Conservation (phyloP, 2,113 vertebrate species). For the Zeus faber region DNA sequence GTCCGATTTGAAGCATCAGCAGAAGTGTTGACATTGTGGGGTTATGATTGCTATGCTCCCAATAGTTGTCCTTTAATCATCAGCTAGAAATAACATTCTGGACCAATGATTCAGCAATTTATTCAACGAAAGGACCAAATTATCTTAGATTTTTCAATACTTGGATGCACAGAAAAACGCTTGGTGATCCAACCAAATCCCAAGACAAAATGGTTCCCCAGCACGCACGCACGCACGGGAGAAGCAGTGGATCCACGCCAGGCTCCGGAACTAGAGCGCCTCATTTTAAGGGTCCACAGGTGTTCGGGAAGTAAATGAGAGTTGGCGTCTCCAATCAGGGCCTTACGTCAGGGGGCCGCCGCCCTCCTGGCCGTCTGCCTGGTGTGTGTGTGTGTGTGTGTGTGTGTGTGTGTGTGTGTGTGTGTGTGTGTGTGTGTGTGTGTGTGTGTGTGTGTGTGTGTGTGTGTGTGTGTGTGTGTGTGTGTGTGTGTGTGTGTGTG, state of each 20-base stretch:
- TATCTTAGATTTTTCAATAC: background rate
- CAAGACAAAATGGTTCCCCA: background rate
- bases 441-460: too few species aligned
- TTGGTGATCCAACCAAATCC: background rate
- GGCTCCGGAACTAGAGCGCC: constrained; percentile 19
- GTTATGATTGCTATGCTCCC: constrained; percentile 2
- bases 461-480: too few species aligned
- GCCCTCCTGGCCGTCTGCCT: constrained; percentile 52
- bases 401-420: too few species aligned
- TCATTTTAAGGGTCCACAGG: constrained; percentile 50
- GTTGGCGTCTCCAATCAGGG: constrained; percentile 45
- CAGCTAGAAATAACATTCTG: too few species aligned
- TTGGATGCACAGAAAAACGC: background rate
- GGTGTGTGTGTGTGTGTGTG: too few species aligned
- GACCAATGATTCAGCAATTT: background rate
- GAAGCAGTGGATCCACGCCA: background rate
- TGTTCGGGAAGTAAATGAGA: constrained; percentile 50
- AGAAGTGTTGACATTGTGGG: constrained; percentile 13
- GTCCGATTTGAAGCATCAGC: constrained; percentile 23
- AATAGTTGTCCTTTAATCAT: background rate
- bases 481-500: too few species aligned
- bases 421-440: too few species aligned
- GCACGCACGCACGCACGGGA: too few species aligned
- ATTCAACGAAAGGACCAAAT: background rate
- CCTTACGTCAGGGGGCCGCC: constrained; percentile 59